A percentile compares a stretch with the other conserved stretches of the same genome.
phyloP scores from a whole-genome alignment of 1,140 invertebrate species.

The Apis florea region DNA sequence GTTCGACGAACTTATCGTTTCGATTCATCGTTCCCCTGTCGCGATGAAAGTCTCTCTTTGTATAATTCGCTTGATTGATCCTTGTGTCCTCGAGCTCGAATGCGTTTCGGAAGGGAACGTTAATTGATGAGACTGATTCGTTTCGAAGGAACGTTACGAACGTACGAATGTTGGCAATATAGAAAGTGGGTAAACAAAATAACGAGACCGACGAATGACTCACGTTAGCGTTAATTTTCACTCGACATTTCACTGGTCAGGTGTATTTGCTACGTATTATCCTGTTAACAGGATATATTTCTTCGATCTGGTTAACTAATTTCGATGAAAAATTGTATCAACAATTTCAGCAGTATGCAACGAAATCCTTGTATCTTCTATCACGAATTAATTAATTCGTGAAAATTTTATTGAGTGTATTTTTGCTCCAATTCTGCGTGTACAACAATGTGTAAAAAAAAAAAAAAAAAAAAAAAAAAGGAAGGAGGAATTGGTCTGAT shows the following conservation, averaged over 20 bases:
- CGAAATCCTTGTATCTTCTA: too few relatives aligned
- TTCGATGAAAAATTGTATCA: neutral
- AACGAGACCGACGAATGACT: neutral
- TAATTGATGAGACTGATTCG: constrained; percentile 19
- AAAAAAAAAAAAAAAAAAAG: neutral
- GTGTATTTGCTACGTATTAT: neutral
- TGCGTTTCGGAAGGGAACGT: neutral
- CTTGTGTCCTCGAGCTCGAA: neutral
- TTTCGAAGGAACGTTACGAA: neutral
- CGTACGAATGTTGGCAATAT: neutral
- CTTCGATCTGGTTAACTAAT: too few relatives aligned
- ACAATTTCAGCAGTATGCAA: neutral
- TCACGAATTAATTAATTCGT: too few relatives aligned
- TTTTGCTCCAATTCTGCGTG: neutral
- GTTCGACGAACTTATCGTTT: constrained; percentile 3
- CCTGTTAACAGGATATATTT: too few relatives aligned
- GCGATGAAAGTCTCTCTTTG: constrained; percentile 20
- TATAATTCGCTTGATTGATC: constrained; percentile 15
- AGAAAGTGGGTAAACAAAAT: constrained; percentile 20
- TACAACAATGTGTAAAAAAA: neutral
- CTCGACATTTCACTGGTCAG: constrained; percentile 6
- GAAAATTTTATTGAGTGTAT: neutral
- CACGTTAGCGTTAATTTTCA: neutral
- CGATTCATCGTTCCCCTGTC: constrained; percentile 11
- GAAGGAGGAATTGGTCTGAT: neutral